Base-by-base conservation (phyloP, 2,797 vertebrate genomes). In the Mionectes olivaceus region DNA sequence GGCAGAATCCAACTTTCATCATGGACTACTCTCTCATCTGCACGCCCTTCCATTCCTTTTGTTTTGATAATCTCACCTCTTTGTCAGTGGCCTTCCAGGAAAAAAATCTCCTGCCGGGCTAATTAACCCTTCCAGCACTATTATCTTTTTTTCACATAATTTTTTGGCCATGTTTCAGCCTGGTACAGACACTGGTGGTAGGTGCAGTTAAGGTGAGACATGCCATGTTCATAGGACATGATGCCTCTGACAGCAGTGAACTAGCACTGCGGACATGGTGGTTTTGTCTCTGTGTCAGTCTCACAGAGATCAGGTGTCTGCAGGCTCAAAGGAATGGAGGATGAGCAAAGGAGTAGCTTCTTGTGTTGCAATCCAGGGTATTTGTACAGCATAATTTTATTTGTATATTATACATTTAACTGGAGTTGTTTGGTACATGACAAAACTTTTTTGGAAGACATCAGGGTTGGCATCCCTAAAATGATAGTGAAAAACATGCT, bases 41-140 rank as follows among this genome's bases (percentile, higher is more conserved):
- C 41, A 2, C 19, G 82, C 32, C 23, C 28, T 79, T 59, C 81
- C 39, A 49, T 21, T 21, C 35, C 55, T 90, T 76, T 83, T 61
- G 80, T 75, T 96, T 89, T 84, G 74, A 79, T 73, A 82, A 82
- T 52, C 33, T 88, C 75, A 87, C 78, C 70, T 80, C 52, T 60
- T 60, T 12, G 35, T n/a, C 92, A 33, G 32, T 17, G 76, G 55
- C 67, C 81, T 79, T 52, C 70, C 84, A 35, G 87, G 81, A 78
- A 90, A 59, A 28, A 27, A 52, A 44, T 89, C 82, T 84, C 47
- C 47, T 89, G 74, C 64, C 81, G 63, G 63, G 32, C 33, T 84
- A 46, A 79, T 89, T 84, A 41, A 84, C 43, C 84, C 37, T 56
- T 56, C 37, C 23, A 52, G 59, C 67, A 25, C 23, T 61, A 2